A percentile compares a stretch with the other conserved stretches of the same genome.
These are phyloP conservation scores for Glaucopsyche alexis DNA, from an alignment of 2,888 invertebrate genomes.

Conservation along the genomic window DNA sequence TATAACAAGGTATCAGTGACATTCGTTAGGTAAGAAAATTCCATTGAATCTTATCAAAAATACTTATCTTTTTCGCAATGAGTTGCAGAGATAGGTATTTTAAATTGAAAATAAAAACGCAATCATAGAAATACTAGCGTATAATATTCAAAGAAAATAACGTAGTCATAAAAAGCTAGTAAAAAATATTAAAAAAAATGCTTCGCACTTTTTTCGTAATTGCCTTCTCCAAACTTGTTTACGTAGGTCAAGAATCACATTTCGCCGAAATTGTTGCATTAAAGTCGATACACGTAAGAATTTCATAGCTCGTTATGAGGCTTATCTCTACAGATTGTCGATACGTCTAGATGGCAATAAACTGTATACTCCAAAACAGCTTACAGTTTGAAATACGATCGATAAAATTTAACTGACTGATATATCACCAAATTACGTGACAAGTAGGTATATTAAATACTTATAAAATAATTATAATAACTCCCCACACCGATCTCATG, in stretches of 20 bases:
- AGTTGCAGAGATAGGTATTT: too few relatives aligned
- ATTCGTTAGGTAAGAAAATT: too few relatives aligned
- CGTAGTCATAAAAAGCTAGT: not conserved
- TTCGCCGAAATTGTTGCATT: not conserved
- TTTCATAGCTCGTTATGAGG: not conserved
- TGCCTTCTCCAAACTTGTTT: not conserved
- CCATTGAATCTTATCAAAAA: too few relatives aligned
- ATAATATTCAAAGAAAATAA: not conserved
- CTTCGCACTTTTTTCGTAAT: not conserved
- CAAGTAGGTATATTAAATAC: too few relatives aligned
- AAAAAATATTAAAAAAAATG: not conserved
- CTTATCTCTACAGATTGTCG: not conserved
- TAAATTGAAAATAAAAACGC: too few relatives aligned
- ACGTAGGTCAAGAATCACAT: not conserved
- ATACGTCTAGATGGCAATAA: not conserved
- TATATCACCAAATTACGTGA: too few relatives aligned
- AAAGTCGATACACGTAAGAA: slow-evolving; percentile 9
- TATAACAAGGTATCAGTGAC: too few relatives aligned
- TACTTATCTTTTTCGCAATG: too few relatives aligned
- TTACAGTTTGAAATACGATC: not conserved
- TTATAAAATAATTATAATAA: too few relatives aligned
- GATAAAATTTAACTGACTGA: too few relatives aligned
- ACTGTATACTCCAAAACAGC: not conserved
- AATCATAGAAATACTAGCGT: not conserved
- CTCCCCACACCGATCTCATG: too few relatives aligned